Base-by-base conservation (phyloP, 2,888 invertebrate species). In the Muschampia plurimacula region DNA sequence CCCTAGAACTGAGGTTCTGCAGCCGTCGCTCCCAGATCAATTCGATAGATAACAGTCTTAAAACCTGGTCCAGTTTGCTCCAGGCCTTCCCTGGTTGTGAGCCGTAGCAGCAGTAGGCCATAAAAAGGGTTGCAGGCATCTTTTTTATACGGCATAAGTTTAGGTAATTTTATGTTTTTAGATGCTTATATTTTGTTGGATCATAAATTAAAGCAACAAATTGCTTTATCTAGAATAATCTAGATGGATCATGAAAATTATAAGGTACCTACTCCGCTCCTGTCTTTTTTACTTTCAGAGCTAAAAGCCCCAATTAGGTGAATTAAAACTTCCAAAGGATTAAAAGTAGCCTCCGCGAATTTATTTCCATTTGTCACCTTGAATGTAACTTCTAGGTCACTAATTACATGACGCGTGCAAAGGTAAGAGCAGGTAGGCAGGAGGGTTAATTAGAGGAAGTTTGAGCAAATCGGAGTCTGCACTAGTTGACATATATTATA, bases 371-470 rank as follows among this genome's bases (percentile, higher is more conserved):
- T 67, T 55, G 57, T 67, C 67, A 67, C 67, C 44, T 67, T 12
- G 22, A 67, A 39, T 66, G 55, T n/a, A 67, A 41, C 22, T 52
- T 57, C 55, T 57, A 52, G 67, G 55, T 22, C 13, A 36, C 55
- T 67, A 67, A 67, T 67, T 67, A 67, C 67, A 57, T 67, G 22
- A 41, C 39, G 36, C 36, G 55, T 74, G 76, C 72, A 72, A 75
- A 77, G 77, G 74, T 77, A 49, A 49, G 49, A 49, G 49, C 49
- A n/a, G n/a, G 49, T 6, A n/a, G 49, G 6, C 3, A n/a, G 3
- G 10, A 10, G 49, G 49, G 49, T 49, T 49, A 49, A 49, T 49
- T 49, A 49, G 6, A 49, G 49, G n/a, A n/a, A 49, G 49, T 49
- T 49, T 49, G n/a, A 49, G 49, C n/a, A n/a, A 44, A 3, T n/a